These are phyloP conservation scores for Spodoptera exigua DNA, from an alignment of 2,888 invertebrate genomes.

Conservation along the genomic window DNA sequence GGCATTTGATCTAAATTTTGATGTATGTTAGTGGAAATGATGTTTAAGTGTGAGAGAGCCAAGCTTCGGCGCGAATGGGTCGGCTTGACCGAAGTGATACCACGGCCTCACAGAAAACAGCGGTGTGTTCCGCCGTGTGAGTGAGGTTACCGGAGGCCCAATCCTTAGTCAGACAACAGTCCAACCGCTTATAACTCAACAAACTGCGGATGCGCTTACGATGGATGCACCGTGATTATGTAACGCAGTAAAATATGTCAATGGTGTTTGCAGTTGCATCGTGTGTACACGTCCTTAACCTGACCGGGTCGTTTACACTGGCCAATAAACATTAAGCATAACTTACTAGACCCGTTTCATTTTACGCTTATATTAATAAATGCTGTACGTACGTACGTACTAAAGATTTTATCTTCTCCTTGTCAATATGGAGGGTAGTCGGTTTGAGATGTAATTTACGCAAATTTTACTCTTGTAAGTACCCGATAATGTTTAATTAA, in stretches of 20 bases:
- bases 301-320: slow-evolving; percentile 36
- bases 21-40: no score
- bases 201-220: slow-evolving; percentile 50
- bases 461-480: no score
- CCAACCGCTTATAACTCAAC: slow-evolving; percentile 28
- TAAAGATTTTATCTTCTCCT: slow-evolving; percentile 12
- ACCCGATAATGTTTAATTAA: slow-evolving; percentile 8
- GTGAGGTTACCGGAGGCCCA: no score
- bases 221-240: slow-evolving; percentile 65
- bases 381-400: background rate
- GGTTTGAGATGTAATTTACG: background rate
- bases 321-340: slow-evolving; percentile 38
- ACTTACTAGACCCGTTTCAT: slow-evolving; percentile 40
- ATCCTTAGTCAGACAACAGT: no score
- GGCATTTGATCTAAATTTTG: no score
- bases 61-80: no score
- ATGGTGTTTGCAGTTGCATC: slow-evolving; percentile 62
- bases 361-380: slow-evolving; percentile 39
- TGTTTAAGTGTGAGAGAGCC: no score
- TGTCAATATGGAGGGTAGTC: background rate
- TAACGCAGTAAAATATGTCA: slow-evolving; percentile 76
- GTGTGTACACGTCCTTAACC: slow-evolving; percentile 71
- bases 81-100: no score
- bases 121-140: no score
- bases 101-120: no score